Evolutionary conservation across 2,797 vertebrate genomes (phyloP).

Genomic region (Micrastur ruficollis): DNA sequence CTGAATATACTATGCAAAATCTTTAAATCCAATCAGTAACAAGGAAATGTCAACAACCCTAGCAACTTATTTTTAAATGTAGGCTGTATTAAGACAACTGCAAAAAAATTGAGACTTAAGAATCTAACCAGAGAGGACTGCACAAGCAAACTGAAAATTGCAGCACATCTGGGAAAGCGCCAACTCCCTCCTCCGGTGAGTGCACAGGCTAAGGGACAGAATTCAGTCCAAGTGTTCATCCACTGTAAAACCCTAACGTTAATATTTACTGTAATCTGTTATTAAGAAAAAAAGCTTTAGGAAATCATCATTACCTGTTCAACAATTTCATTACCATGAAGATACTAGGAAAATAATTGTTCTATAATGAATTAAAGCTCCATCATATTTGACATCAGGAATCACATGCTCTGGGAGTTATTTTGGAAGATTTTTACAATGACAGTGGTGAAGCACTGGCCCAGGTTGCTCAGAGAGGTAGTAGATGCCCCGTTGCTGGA

Average conservation of each 20-base stretch:
- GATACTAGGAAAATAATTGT: background rate
- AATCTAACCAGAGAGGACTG: background rate
- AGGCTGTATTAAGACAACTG: background rate
- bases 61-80: background rate
- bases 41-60: background rate
- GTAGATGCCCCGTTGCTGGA: background rate
- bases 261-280: background rate
- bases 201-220: background rate
- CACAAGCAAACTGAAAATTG: background rate
- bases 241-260: background rate
- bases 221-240: background rate
- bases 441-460: background rate
- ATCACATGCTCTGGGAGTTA: background rate
- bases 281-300: background rate
- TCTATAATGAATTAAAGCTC: background rate
- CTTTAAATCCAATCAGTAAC: constrained; percentile 4
- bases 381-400: background rate
- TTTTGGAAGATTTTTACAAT: background rate
- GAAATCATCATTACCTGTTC: background rate
- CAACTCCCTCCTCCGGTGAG: background rate
- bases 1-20: background rate
- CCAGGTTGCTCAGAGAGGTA: background rate
- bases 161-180: background rate
- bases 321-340: background rate
- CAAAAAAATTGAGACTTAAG: background rate